Evolutionary conservation across 2,888 invertebrate species (phyloP), one percentile per base, ranked within the genome.

Genomic region (Platycheirus albimanus): DNA sequence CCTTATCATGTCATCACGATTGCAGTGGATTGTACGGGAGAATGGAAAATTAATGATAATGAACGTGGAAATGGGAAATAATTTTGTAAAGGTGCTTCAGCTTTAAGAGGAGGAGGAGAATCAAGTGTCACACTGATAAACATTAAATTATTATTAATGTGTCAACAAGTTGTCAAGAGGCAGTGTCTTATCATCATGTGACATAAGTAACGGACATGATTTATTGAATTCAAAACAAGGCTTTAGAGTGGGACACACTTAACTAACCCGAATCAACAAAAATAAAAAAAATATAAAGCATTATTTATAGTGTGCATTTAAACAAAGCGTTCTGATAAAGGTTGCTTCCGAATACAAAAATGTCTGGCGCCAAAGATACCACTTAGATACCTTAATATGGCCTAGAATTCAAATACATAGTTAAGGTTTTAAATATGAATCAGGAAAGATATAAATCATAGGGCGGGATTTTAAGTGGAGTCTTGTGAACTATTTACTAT

Each of bases 1-100:
- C 47, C 33, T 51, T 71, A 66, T 71, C 70, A 56, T 71, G 56
- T 64, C 74, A 58, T 69, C 63, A 47, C 36, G 63, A 74, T 69
- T 74, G 15, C 41, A 74, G 61, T 58, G 70, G 74, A 74, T 70
- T 75, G 64, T 51, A 54, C 41, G 56, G 47, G 30, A 24, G 15
- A 47, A 36, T 20, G 47, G 63, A 52, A 41, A 41, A 1, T 13
- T 33, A 4, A 24, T 0, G 13, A 8, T 19, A 0, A n/a, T 20
- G 19, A n/a, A n/a, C 0, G n/a, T 20, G 11, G 19, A 56, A n/a
- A n/a, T 28, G 17, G 0, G 19, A 36, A 19, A 54, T 33, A 36
- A n/a, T 36, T 36, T 54, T 36, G 38, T 36, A 38, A 41, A 38
- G 20, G 19, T 20, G 56, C 2, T 24, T 56, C 17, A 20, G 5